Base-by-base conservation (phyloP, 2,797 vertebrate genomes). In the Phyllotis vaccarum region DNA sequence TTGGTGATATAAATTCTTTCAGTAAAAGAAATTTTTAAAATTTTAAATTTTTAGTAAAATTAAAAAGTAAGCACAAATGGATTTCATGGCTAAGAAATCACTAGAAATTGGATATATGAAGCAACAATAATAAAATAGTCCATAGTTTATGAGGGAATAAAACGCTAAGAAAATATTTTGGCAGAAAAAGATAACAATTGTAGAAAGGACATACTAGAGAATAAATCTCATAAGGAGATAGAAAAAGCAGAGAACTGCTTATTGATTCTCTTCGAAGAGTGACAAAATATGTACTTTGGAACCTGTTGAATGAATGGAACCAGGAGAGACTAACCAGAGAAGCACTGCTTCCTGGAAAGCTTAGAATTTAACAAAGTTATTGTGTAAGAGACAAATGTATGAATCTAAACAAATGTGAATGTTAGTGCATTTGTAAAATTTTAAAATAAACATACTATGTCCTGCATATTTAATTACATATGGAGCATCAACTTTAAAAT, bases 331-430 rank as follows among this genome's bases (percentile, higher is more conserved):
- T 19, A 70, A 49, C 49, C 56, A 37, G 49, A 16, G 27, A 86
- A 58, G 43, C 56, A 76, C 75, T 40, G 19, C 24, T 66, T 49
- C 19, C 27, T 46, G 7, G 37, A 13, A 94, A 21, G 34, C 5
- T 82, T 94, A 29, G 5, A 19, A 14, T 79, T n/a, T 60, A 75
- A 82, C 22, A 72, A 17, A 21, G 22, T 22, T 10, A 29, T 0
- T 74, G 2, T 16, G 49, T 79, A 64, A 46, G 34, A 66, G 29
- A 64, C 91, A 80, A 22, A 58, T 75, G 76, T 52, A 40, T 75
- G 4, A 37, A 76, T 64, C 58, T 46, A 80, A 90, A 16, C 24
- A 86, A 82, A 93, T 68, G 79, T 22, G 96, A 95, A 85, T 56
- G 49, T 52, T n/a, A n/a, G 0, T 64, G 21, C 7, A 37, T 49